phyloP scores from a whole-genome alignment of 2,888 invertebrate species.

The Synanthedon tipuliformis region DNA sequence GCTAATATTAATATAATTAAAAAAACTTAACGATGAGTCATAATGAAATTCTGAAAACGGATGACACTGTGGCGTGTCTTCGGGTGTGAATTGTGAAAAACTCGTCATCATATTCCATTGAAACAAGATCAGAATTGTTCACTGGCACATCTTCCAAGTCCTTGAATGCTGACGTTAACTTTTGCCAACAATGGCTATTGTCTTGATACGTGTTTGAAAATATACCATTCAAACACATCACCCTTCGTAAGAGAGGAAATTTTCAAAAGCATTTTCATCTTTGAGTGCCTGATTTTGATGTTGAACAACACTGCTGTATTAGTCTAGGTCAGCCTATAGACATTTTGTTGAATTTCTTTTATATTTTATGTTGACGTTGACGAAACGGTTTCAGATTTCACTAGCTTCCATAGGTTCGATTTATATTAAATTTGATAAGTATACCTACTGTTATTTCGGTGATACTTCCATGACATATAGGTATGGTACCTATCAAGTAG shows the following conservation, averaged over 20 bases:
- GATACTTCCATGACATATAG: no score
- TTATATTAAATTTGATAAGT: no score
- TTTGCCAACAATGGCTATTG: conserved; percentile 59
- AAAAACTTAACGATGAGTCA: not conserved
- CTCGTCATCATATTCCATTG: conserved; percentile 29
- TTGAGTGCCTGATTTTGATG: not conserved
- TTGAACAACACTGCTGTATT: no score
- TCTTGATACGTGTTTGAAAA: conserved; percentile 48
- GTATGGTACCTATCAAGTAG: no score
- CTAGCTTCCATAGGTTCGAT: no score
- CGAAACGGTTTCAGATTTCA: no score
- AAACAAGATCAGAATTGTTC: conserved; percentile 28
- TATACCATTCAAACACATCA: conserved; percentile 30
- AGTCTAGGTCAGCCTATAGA: no score
- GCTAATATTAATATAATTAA: no score
- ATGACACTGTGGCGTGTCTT: not conserved
- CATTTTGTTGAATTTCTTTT: no score
- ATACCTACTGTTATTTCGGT: no score
- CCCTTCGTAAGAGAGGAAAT: conserved; percentile 25
- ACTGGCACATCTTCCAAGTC: conserved; percentile 24
- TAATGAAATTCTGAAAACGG: not conserved
- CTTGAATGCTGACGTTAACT: conserved; percentile 38
- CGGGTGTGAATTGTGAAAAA: not conserved
- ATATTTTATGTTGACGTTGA: no score
- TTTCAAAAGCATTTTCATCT: not conserved